Conservation (phyloP, 2,797 vertebrate species). For the Monodelphis domestica region DNA sequence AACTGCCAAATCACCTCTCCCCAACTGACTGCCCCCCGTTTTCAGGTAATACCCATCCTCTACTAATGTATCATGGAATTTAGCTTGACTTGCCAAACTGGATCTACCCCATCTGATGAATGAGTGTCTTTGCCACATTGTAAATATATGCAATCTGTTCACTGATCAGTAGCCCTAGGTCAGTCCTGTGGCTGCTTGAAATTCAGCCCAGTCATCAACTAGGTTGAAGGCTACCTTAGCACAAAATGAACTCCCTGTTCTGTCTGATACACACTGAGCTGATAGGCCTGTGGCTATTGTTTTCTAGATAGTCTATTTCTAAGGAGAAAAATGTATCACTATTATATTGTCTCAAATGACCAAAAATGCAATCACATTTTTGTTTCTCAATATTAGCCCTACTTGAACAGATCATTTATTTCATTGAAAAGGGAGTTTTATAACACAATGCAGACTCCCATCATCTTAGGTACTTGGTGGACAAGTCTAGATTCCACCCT, state of each 20-base stretch:
- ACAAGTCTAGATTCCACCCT: background rate
- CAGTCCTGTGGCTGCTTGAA: background rate
- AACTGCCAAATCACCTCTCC: background rate
- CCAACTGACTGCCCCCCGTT: background rate
- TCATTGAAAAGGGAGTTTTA: conserved; percentile 18
- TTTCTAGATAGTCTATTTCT: background rate
- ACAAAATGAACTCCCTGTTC: background rate
- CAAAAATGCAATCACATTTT: background rate
- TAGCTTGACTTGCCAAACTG: background rate
- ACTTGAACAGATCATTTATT: conserved; percentile 35
- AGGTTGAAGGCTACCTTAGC: background rate
- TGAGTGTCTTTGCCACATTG: background rate
- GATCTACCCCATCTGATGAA: background rate
- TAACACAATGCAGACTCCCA: background rate
- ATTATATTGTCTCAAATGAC: conserved; percentile 33
- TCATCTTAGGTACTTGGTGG: conserved; percentile 31
- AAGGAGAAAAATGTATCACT: conserved; percentile 17
- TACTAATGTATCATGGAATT: background rate
- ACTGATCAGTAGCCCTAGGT: background rate
- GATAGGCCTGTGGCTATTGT: background rate
- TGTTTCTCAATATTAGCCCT: conserved; percentile 20
- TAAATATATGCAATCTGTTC: background rate
- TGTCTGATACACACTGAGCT: background rate
- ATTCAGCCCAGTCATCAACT: background rate
- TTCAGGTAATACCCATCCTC: background rate